Base-by-base conservation (phyloP, 1,140 invertebrate species). In the Battus philenor region DNA sequence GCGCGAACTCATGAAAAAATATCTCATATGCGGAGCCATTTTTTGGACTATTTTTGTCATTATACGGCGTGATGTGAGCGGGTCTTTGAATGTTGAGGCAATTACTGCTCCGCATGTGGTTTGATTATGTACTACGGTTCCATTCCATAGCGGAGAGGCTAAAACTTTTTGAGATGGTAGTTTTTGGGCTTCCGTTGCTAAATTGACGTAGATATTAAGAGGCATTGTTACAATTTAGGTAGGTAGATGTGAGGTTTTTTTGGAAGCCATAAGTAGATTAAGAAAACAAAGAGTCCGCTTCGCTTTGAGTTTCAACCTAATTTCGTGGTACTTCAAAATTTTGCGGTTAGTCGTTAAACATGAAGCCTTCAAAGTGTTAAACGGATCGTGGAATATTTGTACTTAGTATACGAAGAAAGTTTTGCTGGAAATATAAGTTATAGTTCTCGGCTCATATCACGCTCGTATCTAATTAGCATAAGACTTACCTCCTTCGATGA, bases 41-140 rank as follows among this genome's bases (percentile, higher is more conserved):
- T 85, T 85, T 85, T 85, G 75, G 77, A 81, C 77, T 85, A 82
- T 85, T 85, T 85, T 85, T 85, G 81, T 85, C 81, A 85, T 85
- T 85, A 82, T 85, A 82, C 77, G 76, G 65, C 76, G 75, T 76
- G 78, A 81, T 84, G 78, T 77, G 80, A 81, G 76, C 76, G 76
- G 68, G 72, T 65, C 76, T 79, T 73, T 84, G 78, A 85, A 81
- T 85, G 74, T 76, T 56, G 71, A 85, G 73, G 78, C 81, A 82
- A 85, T 85, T 85, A 85, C 78, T 68, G 77, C 78, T 50, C 81
- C 67, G 78, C 81, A 85, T 85, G 81, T 81, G 81, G 81, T 81
- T 85, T 85, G 69, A 81, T 85, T 85, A 82, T 85, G 73, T 74
- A 74, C 71, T 65, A 70, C 61, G 68, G 66, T 71, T 71, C 66